A percentile compares a stretch with the other conserved stretches of the same genome.
phyloP scores from a whole-genome alignment of 2,888 invertebrate genomes.

The Eueremaeus valkanovi region DNA sequence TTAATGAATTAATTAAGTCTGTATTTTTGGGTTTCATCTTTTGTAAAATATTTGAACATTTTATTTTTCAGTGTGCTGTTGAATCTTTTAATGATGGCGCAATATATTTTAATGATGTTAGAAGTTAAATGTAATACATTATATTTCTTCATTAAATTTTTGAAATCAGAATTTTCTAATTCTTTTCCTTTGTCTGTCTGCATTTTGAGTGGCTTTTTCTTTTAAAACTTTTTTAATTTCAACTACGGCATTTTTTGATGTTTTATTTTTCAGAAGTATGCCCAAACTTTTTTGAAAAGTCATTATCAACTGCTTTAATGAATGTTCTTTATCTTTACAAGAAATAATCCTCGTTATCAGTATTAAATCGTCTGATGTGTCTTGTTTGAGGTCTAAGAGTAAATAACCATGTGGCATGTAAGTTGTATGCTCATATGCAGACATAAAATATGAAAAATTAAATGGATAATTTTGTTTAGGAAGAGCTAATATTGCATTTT shows the following conservation, averaged over 20 bases:
- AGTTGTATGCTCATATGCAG: slow-evolving; percentile 45
- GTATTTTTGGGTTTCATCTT: neutral
- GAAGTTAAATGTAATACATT: slow-evolving; percentile 44
- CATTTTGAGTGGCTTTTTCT: neutral
- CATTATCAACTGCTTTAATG: no score
- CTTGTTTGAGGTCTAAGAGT: slow-evolving; percentile 44
- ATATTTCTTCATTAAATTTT: neutral
- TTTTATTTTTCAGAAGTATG: no score
- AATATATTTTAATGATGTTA: slow-evolving; percentile 49
- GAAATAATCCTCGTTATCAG: slow-evolving; percentile 29
- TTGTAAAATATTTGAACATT: neutral
- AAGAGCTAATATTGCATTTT: slow-evolving; percentile 40
- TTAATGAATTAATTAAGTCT: neutral
- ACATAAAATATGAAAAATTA: slow-evolving; percentile 30
- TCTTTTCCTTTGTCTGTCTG: slow-evolving; percentile 46
- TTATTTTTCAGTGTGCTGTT: slow-evolving; percentile 49
- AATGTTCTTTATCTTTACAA: no score
- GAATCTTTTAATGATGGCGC: slow-evolving; percentile 49
- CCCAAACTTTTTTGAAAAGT: no score
- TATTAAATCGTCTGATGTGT: slow-evolving; percentile 42
- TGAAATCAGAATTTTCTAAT: slow-evolving; percentile 44
- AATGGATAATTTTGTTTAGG: slow-evolving; percentile 31
- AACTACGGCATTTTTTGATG: no score
- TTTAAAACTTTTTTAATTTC: neutral
- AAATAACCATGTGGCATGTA: slow-evolving; percentile 45